Evolutionary conservation across 64 coral and sea anemone genomes (phyloP), one percentile per base, ranked within the genome.

Genomic region (Stichodactyla helianthus): DNA sequence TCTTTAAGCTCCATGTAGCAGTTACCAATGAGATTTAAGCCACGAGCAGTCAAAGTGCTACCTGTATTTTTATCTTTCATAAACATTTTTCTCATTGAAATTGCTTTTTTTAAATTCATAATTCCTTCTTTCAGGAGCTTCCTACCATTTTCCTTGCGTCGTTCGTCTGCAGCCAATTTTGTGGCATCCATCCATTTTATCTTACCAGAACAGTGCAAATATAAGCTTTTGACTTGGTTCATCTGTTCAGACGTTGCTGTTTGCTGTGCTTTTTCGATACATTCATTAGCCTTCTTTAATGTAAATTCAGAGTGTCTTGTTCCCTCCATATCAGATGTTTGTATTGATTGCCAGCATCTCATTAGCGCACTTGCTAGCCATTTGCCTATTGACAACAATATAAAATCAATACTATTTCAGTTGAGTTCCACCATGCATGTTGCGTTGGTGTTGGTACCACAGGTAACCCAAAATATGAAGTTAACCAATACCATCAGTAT

Each of bases 21-120:
- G 27, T 84, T 84, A 5, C 82, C 82, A 84, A 84, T 84, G 12
- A 84, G 82, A 59, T 84, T 84, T 14, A 56, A 27, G 23, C n/a
- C 52, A 10, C 82, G 18, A n/a, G 82, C 44, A 26, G 7, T 84
- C 14, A 56, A 27, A 12, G 53, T 84, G 53, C 56, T 54, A n/a
- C n/a, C n/a, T n/a, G n/a, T n/a, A 55, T 84, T 44, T 44, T 44
- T 44, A 44, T 3, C 82, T 55, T 31, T 16, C 53, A 55, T 25
- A 6, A 27, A 25, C 12, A 15, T 14, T 55, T 59, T 5, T 27
- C 82, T 54, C 7, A n/a, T 6, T 22, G 10, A 26, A 25, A 84
- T 14, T 27, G 82, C 52, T 1, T 59, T 13, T 53, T 84, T 59
- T n/a, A 84, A 84, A 59, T 84, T 17, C 13, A 20, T 2, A 31